phyloP scores from a whole-genome alignment of 2,888 invertebrate species.

The Bedellia somnulentella region DNA sequence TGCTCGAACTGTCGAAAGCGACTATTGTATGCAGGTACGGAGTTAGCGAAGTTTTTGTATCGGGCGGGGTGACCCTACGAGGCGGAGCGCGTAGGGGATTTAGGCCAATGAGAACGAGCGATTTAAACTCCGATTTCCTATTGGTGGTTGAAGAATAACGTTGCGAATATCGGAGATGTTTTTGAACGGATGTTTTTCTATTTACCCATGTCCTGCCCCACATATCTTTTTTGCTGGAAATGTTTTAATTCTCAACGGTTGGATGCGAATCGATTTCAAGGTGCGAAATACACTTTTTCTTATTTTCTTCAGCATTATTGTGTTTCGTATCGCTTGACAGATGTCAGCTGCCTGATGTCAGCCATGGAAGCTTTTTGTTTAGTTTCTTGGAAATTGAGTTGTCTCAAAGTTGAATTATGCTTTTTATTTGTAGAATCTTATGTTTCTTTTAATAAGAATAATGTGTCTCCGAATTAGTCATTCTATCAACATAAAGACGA shows the following conservation, averaged over 20 bases:
- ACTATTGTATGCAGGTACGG: slow-evolving; percentile 20
- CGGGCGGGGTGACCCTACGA: slow-evolving; percentile 48
- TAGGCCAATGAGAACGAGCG: slow-evolving; percentile 23
- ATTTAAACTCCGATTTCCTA: slow-evolving; percentile 23
- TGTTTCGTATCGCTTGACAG: too few species aligned
- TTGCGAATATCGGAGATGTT: slow-evolving; percentile 52
- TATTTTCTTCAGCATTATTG: slow-evolving; percentile 18
- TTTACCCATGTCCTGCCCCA: slow-evolving; percentile 36
- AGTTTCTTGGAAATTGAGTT: too few species aligned
- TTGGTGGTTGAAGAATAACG: slow-evolving; percentile 48
- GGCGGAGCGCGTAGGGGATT: slow-evolving; percentile 40
- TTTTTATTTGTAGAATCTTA: too few species aligned
- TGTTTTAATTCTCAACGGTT: slow-evolving; percentile 38
- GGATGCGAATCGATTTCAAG: slow-evolving; percentile 48
- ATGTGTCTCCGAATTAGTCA: too few species aligned
- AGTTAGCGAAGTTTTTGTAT: slow-evolving; percentile 29
- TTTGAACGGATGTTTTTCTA: slow-evolving; percentile 32
- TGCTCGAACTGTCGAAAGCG: too few species aligned
- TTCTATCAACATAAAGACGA: too few species aligned
- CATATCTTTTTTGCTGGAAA: slow-evolving; percentile 30
- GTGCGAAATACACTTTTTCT: slow-evolving; percentile 26
- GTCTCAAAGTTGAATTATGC: too few species aligned
- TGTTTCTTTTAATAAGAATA: too few species aligned
- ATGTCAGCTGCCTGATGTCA: too few species aligned
- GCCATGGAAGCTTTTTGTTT: too few species aligned